Percentiles rank a stretch among this genome's conserved stretches.
phyloP scores from a whole-genome alignment of 2,113 vertebrate genomes.

The Prinia subflava region DNA sequence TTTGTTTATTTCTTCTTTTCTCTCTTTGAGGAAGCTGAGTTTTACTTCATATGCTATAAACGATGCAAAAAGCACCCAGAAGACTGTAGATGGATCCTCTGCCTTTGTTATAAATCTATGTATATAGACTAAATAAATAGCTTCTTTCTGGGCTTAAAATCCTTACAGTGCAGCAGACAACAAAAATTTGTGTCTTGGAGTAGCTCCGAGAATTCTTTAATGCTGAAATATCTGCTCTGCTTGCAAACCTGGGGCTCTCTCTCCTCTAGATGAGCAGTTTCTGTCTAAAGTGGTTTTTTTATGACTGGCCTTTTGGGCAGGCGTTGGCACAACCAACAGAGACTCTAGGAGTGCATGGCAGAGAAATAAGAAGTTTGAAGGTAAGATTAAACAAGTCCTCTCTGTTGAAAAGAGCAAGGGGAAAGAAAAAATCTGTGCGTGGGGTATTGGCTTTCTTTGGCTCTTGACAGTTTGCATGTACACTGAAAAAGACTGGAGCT shows the following conservation, averaged over 20 bases:
- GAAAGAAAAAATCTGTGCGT: neutral
- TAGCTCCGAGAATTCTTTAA: slow-evolving; percentile 52
- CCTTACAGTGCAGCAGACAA: slow-evolving; percentile 30
- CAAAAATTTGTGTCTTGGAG: slow-evolving; percentile 46
- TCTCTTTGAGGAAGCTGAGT: neutral
- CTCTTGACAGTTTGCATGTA: neutral
- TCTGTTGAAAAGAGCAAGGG: neutral
- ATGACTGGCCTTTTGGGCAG: neutral
- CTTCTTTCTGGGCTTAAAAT: slow-evolving; percentile 42
- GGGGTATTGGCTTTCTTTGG: neutral
- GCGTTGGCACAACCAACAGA: fast-evolving
- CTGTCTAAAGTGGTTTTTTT: neutral
- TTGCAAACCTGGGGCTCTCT: neutral
- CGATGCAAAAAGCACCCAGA: neutral
- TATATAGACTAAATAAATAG: slow-evolving; percentile 57
- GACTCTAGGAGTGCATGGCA: neutral
- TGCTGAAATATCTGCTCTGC: slow-evolving; percentile 25
- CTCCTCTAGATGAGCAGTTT: neutral
- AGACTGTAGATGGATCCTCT: neutral
- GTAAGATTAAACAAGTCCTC: neutral
- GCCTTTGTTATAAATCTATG: slow-evolving; percentile 5
- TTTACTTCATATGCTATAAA: neutral
- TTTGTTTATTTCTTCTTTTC: neutral
- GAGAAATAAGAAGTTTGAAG: neutral
- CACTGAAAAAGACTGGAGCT: neutral